phyloP scores from a whole-genome alignment of 2,888 invertebrate genomes.

The Tiphia femorata region DNA sequence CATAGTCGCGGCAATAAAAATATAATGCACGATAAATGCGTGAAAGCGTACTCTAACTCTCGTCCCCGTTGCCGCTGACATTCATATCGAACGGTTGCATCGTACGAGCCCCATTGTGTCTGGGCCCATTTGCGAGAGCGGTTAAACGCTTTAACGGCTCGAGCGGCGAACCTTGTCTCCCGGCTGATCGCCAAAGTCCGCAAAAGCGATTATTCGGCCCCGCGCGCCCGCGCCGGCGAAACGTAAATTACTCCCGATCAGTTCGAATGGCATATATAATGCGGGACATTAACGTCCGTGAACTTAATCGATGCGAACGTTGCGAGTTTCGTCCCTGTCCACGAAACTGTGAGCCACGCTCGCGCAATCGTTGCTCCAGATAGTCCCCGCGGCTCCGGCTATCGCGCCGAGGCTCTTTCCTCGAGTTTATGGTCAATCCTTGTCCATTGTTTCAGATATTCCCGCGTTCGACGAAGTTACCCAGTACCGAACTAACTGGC shows the following conservation, averaged over 20 bases:
- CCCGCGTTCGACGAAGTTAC: too few species aligned
- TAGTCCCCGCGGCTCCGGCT: too few species aligned
- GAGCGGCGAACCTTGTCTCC: slow-evolving; percentile 28
- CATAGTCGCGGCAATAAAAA: slow-evolving; percentile 47
- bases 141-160: slow-evolving; percentile 31
- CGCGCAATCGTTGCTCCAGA: neutral
- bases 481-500: too few species aligned
- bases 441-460: too few species aligned
- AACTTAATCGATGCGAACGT: neutral
- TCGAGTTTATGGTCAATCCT: too few species aligned
- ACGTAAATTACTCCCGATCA: neutral
- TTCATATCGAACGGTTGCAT: slow-evolving; percentile 18
- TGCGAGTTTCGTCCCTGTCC: neutral
- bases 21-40: slow-evolving; percentile 55
- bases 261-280: neutral
- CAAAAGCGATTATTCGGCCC: neutral
- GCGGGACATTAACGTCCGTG: neutral
- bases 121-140: slow-evolving; percentile 41
- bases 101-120: slow-evolving; percentile 29
- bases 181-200: slow-evolving; percentile 13
- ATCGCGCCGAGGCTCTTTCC: too few species aligned
- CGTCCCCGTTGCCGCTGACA: slow-evolving; percentile 16
- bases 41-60: slow-evolving; percentile 34
- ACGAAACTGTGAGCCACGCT: neutral
- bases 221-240: neutral